Percentiles rank a stretch among this genome's conserved stretches.
Conservation (phyloP, 2,113 vertebrate species). For the Lycaon pictus region DNA sequence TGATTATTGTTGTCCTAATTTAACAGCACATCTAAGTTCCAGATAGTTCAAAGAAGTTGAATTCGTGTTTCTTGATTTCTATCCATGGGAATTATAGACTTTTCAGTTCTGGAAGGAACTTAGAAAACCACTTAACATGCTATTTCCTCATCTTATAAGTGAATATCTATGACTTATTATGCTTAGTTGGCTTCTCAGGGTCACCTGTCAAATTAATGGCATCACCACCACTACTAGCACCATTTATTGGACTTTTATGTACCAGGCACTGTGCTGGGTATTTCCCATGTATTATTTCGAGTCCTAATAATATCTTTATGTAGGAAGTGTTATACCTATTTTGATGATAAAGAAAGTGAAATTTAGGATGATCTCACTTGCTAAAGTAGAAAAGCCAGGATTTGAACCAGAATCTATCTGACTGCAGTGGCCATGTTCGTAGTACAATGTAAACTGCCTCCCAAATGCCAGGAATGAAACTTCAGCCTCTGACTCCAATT, state of each 20-base stretch:
- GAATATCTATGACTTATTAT: background rate
- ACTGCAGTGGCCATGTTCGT: background rate
- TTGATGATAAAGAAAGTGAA: conserved; percentile 17
- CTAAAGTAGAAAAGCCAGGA: background rate
- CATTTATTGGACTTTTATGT: background rate
- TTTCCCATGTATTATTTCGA: conserved; percentile 28
- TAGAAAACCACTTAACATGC: background rate
- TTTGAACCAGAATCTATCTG: background rate
- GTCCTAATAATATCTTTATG: background rate
- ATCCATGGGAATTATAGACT: background rate
- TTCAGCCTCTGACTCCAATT: background rate
- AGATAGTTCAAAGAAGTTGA: conserved; percentile 17
- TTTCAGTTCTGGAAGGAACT: background rate
- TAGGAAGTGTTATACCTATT: background rate
- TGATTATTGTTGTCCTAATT: conserved; percentile 37
- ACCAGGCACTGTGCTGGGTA: background rate
- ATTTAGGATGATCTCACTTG: background rate
- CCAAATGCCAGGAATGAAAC: background rate
- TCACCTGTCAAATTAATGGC: background rate
- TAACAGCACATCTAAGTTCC: background rate
- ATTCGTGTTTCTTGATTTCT: conserved; percentile 58
- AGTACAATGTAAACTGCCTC: background rate
- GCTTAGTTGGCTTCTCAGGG: background rate
- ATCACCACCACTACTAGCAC: background rate
- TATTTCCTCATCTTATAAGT: background rate